Conservation (phyloP, 53 echinoderm and acorn worm genomes). For the Astropecten irregularis region DNA sequence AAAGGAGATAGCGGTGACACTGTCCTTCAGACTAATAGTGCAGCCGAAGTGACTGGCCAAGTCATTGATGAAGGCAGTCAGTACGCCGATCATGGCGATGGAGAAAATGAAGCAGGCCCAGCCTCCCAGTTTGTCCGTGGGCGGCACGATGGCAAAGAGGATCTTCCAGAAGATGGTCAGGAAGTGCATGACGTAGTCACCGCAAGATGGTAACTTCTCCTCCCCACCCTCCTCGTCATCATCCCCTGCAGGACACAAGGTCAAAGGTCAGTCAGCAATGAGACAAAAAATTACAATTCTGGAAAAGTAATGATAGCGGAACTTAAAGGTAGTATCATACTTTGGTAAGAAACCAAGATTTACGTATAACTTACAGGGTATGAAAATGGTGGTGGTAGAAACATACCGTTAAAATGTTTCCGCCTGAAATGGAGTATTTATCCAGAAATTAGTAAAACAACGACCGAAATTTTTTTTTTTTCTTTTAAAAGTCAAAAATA, state of each 20-base stretch:
- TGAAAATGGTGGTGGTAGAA: too few species aligned
- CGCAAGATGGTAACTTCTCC: constrained; percentile 95
- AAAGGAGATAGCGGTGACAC: constrained; percentile 95
- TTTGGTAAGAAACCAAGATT: too few species aligned
- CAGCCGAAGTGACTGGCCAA: constrained; percentile 93
- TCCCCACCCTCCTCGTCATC: constrained; percentile 85
- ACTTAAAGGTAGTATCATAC: too few species aligned
- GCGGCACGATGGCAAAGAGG: constrained; percentile 96
- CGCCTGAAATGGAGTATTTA: too few species aligned
- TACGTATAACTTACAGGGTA: too few species aligned
- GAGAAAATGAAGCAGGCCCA: constrained; percentile 91
- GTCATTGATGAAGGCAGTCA: constrained; percentile 90
- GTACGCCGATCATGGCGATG: constrained; percentile 79
- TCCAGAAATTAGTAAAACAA: too few species aligned
- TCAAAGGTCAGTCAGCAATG: background rate
- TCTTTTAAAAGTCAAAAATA: too few species aligned
- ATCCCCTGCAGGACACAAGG: constrained; percentile 54
- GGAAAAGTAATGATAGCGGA: too few species aligned
- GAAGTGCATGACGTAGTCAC: constrained; percentile 99
- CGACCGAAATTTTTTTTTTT: too few species aligned
- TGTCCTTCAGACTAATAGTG: constrained; percentile 83
- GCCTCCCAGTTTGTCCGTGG: constrained; percentile 86
- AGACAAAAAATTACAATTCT: too few species aligned
- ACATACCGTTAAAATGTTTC: too few species aligned
- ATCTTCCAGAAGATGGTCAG: constrained; percentile 99